Conservation (phyloP, 1,140 invertebrate genomes). For the Alviniconcha marisindica region DNA sequence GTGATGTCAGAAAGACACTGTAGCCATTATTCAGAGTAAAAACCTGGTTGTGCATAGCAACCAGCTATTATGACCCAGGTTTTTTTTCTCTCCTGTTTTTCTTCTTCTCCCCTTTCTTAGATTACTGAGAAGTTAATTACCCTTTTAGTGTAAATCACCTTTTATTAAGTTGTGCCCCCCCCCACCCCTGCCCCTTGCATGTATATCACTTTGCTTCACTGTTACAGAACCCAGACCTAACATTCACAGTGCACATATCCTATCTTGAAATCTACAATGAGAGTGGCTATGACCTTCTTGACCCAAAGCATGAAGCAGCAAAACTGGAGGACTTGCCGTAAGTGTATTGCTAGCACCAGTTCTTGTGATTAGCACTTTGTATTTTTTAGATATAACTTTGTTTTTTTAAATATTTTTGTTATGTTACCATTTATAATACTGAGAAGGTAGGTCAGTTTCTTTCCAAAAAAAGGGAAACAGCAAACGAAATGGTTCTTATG, state of each 20-base stretch:
- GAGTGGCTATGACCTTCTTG: slow-evolving; percentile 81
- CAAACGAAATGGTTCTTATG: too few relatives aligned
- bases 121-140: slow-evolving; percentile 5
- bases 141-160: not conserved
- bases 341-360: slow-evolving; percentile 29
- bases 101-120: not conserved
- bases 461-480: too few relatives aligned
- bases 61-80: too few relatives aligned
- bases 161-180: not conserved
- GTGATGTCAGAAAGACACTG: too few relatives aligned
- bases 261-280: slow-evolving; percentile 78
- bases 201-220: slow-evolving; percentile 18
- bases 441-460: too few relatives aligned
- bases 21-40: too few relatives aligned
- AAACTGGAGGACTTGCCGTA: slow-evolving; percentile 81
- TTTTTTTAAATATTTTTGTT: too few relatives aligned
- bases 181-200: not conserved
- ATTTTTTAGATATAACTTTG: too few relatives aligned
- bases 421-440: too few relatives aligned
- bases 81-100: too few relatives aligned
- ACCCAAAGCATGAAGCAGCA: slow-evolving; percentile 78
- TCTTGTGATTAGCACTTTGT: not conserved
- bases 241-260: slow-evolving; percentile 73
- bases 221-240: slow-evolving; percentile 67
- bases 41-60: too few relatives aligned